Evolutionary conservation across 2,113 vertebrate species (phyloP), one percentile per base, ranked within the genome.

Genomic region (Apteryx owenii): DNA sequence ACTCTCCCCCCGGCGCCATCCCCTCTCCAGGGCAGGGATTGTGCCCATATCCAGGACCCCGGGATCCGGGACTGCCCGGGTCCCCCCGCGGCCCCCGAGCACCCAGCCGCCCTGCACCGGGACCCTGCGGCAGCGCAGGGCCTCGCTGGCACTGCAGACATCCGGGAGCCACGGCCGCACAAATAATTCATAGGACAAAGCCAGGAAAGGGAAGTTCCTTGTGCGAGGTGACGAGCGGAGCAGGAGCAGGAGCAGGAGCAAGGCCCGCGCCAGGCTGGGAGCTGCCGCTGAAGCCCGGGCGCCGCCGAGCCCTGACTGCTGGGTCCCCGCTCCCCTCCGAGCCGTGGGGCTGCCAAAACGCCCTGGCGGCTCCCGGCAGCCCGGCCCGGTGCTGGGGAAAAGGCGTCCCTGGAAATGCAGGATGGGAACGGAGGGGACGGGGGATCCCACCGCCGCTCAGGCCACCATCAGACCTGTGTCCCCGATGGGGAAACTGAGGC

Each of bases 41-140:
- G 15, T 12, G 15, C 15, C 44, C 44, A 13, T 17, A 46, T 46
- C 46, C 46, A 18, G 46, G 18, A 48, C 19, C 17, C 46, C 46
- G 7, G 46, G 46, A 38, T 38, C 36, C 36, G 36, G 36, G 36
- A 38, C 36, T 7, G 7, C 36, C 36, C 36, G 36, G 36, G 36
- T 38, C 36, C 36, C 36, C 36, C 36, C 7, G 36, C 36, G 36
- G 36, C 36, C 36, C 36, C 36, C 42, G 10, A 42, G 51, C 23
- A 10, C 50, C 51, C 22, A 6, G 51, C 22, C 51, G 23, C 51
- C 51, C 50, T 21, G 21, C 22, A 10, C 10, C 9, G 10, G 61
- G 36, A 12, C 46, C 3, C 53, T 0, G 2, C 3, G 14, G 75
- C 40, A 8, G 0, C 0, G 5, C 38, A 4, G 29, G n/a, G 83